A percentile compares a stretch with the other conserved stretches of the same genome.
These are phyloP conservation scores for Rhea americana DNA, from an alignment of 2,113 vertebrate genomes.

Conservation along the genomic window DNA sequence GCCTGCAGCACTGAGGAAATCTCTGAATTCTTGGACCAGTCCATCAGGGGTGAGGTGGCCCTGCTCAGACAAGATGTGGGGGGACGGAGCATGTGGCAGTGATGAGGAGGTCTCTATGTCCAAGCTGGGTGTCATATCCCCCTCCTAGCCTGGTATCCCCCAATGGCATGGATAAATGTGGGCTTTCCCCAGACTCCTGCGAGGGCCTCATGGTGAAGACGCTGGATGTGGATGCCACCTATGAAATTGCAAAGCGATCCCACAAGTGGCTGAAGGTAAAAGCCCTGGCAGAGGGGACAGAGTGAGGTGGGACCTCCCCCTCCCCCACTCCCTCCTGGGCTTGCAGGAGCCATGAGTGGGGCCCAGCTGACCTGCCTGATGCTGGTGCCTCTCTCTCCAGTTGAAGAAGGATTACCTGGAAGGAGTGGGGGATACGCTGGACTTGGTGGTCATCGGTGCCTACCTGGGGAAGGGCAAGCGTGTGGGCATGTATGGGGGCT, in stretches of 20 bases:
- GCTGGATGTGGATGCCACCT: constrained; percentile 88
- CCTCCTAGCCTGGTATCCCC: too few relatives aligned
- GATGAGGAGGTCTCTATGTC: not conserved
- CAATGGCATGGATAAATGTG: too few relatives aligned
- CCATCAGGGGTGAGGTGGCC: constrained; percentile 82
- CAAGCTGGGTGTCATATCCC: too few relatives aligned
- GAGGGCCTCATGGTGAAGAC: constrained; percentile 95
- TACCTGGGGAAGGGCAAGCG: constrained; percentile 90
- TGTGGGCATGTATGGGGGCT: constrained; percentile 87
- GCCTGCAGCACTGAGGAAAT: constrained; percentile 83
- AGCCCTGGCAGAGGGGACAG: not conserved
- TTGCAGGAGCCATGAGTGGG: not conserved
- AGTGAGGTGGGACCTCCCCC: too few relatives aligned
- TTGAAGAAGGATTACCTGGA: constrained; percentile 94
- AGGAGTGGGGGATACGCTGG: constrained; percentile 87
- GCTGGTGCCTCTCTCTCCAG: constrained; percentile 51
- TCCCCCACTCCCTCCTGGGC: not conserved
- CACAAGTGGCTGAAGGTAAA: constrained; percentile 94
- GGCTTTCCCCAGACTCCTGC: constrained; percentile 83
- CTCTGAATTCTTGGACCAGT: constrained; percentile 90
- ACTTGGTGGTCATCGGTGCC: constrained; percentile 90
- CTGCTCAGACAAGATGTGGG: not conserved
- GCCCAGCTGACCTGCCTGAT: not conserved
- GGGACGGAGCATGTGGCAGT: not conserved
- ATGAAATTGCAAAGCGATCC: constrained; percentile 92